Base-by-base conservation (phyloP, 30 jellyfish, hydroid and myxozoan species). In the Cassiopea andromeda region DNA sequence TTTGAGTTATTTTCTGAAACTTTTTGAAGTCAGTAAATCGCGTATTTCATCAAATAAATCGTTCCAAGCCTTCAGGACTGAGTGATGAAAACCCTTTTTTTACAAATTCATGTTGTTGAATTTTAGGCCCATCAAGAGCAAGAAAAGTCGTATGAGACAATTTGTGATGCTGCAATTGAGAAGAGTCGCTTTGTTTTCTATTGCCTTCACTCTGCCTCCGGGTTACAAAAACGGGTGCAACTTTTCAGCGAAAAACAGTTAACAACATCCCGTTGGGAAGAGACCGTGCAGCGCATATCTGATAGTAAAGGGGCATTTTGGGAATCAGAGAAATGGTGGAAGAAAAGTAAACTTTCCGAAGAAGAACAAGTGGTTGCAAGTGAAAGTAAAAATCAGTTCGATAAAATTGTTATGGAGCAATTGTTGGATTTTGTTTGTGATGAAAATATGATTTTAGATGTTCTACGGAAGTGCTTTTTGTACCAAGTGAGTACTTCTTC, bases 131-230 rank as follows among this genome's bases (percentile, higher is more conserved):
- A 80, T 64, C 94, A 84, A 73, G 94, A 91, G 49, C 89, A 57
- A 17, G 87, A 86, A 47, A 89, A 85, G 66, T 46, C 96, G 14
- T 94, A 94, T 82, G 94, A 86, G 59, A 78, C 61, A 13, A 54
- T 94, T 38, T 94, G 98, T 82, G 58, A 49, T 27, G 97, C 97
- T 14, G 92, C 90, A 19, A 69, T 90, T 16, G 93, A 82, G 59
- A 87, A 89, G 50, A 84, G 98, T 80, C 90, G 88, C 44, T 94
- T 94, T 70, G 91, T 94, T n/a, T 90, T 60, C 82, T 70, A 75
- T 49, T 88, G 98, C 61, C 83, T 94, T 13, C 92, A 90, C 57
- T 92, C 98, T 44, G 93, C 98, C 7, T 81, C 87, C 4, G 84
- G 89, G 14, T 18, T 80, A 38, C 60, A 13, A 49, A 69, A 80